These are phyloP conservation scores for Malthinus flaveolus DNA, from an alignment of 2,888 invertebrate species.

Conservation along the genomic window DNA sequence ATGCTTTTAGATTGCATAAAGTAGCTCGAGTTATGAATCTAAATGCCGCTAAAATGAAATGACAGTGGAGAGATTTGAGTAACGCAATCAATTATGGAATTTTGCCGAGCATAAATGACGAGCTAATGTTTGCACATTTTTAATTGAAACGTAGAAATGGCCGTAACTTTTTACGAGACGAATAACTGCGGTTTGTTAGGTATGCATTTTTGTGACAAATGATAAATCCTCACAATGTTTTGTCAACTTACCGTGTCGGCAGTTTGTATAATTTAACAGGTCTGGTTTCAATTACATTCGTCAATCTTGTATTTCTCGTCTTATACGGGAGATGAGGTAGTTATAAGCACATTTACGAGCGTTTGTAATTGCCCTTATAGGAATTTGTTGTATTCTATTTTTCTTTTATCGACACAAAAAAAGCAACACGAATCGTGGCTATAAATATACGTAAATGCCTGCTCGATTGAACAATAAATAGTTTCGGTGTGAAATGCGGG, in stretches of 20 bases:
- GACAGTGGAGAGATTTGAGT: constrained; percentile 34
- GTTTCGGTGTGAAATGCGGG: constrained; percentile 39
- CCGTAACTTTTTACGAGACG: constrained; percentile 34
- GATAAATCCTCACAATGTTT: constrained; percentile 48
- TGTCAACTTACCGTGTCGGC: constrained; percentile 46
- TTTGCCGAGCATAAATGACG: constrained; percentile 46
- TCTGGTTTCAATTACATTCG: constrained; percentile 43
- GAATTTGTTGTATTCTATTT: constrained; percentile 21
- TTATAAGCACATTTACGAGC: constrained; percentile 7
- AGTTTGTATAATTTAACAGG: constrained; percentile 47
- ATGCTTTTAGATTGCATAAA: constrained; percentile 28
- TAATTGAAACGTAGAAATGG: constrained; percentile 50
- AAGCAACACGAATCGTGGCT: constrained; percentile 23
- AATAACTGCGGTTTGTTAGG: constrained; percentile 49
- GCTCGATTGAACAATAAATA: constrained; percentile 45
- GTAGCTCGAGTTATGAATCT: constrained; percentile 20
- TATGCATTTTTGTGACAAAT: constrained; percentile 52
- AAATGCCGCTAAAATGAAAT: constrained; percentile 14
- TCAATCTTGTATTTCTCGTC: constrained; percentile 16
- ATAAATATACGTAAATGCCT: constrained; percentile 45
- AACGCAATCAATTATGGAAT: constrained; percentile 49
- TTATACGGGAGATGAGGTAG: not conserved
- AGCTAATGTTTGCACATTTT: constrained; percentile 51
- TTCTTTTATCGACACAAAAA: constrained; percentile 10
- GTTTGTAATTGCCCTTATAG: constrained; percentile 1